These are phyloP conservation scores for Apostichopus leukothele DNA, from an alignment of 53 echinoderm and acorn worm species.

Conservation along the genomic window DNA sequence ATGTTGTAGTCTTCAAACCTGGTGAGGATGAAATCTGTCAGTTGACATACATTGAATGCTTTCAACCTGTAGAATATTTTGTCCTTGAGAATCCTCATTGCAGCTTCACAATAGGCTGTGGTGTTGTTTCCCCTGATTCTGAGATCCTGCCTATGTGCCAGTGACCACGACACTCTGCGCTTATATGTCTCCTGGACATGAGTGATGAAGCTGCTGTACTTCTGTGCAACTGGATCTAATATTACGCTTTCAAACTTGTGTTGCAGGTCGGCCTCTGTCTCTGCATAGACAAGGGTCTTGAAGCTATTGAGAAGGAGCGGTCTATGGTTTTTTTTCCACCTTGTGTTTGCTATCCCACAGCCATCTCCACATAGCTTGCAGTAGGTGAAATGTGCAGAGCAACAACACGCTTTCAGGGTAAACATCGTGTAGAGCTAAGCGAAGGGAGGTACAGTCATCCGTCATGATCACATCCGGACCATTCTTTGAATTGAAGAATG, in stretches of 20 bases:
- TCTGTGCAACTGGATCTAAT: not conserved
- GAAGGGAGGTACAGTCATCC: slow-evolving; percentile 35
- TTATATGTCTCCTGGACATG: slow-evolving; percentile 6
- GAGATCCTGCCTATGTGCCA: not conserved
- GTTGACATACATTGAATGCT: slow-evolving; percentile 49
- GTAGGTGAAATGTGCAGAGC: slow-evolving; percentile 42
- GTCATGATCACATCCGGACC: slow-evolving; percentile 50
- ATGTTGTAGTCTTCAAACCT: slow-evolving; percentile 49
- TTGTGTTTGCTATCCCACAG: slow-evolving; percentile 43
- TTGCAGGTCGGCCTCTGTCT: slow-evolving; percentile 6
- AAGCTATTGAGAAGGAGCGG: not conserved
- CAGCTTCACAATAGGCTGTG: slow-evolving; percentile 54
- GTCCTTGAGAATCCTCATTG: slow-evolving; percentile 59
- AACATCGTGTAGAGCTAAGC: slow-evolving; percentile 7
- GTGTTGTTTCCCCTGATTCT: slow-evolving; percentile 46
- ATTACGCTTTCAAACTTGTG: not conserved
- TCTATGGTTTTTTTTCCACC: slow-evolving; percentile 24
- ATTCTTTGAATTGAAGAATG: slow-evolving; percentile 5
- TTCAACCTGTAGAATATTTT: slow-evolving; percentile 42
- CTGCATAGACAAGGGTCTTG: not conserved
- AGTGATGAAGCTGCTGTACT: slow-evolving; percentile 14
- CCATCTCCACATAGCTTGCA: slow-evolving; percentile 49
- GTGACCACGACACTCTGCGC: slow-evolving; percentile 2
- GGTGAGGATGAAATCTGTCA: slow-evolving; percentile 39
- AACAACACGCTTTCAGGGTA: slow-evolving; percentile 13